Evolutionary conservation across 2,113 vertebrate genomes (phyloP), one percentile per base, ranked within the genome.

Genomic region (Mormoops blainvillei): DNA sequence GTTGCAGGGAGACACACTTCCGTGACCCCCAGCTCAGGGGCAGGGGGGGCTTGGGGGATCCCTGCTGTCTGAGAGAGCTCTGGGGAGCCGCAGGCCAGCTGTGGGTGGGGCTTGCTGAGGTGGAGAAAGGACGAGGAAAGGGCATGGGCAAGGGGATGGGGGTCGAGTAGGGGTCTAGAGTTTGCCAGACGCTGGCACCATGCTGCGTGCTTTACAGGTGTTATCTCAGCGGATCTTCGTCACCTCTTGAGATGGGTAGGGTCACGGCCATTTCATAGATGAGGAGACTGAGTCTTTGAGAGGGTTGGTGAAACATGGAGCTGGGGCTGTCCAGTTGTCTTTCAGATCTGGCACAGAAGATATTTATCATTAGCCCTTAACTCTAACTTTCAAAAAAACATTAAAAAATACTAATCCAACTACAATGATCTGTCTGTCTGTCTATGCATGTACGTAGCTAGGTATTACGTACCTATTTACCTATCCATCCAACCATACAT

Each of bases 1-100:
- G 0, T 4, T 0, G 0, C 31, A 0, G 81, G 7, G 83, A 12
- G 18, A 1, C 24, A 15, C 24, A 67, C 77, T 31, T 0, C 18
- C 38, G 82, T 22, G 48, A 63, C 45, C 84, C 58, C 0, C 41
- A 36, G 33, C 41, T 70, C 7, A 0, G 24, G 14, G 76, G 52
- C 26, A 19, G 50, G 0, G 0, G 12, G 11, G 58, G 14, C 0
- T 43, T 12, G n/a, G 45, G 41, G 36, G 43, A 14, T 33, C 31
- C 41, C 50, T 80, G 91, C 31, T 71, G 71, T 80, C n/a, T 18
- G 63, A 81, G 89, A 85, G 14, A 67, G 73, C 86, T 76, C 43
- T 12, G 50, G 54, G 88, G 86, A 68, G n/a, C 41, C 11, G 2
- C 16, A 22, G 61, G 24, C 41, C 43, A 68, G 48, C 71, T 45